phyloP scores from a whole-genome alignment of 1,140 invertebrate species.

The Papilio polyxenes region DNA sequence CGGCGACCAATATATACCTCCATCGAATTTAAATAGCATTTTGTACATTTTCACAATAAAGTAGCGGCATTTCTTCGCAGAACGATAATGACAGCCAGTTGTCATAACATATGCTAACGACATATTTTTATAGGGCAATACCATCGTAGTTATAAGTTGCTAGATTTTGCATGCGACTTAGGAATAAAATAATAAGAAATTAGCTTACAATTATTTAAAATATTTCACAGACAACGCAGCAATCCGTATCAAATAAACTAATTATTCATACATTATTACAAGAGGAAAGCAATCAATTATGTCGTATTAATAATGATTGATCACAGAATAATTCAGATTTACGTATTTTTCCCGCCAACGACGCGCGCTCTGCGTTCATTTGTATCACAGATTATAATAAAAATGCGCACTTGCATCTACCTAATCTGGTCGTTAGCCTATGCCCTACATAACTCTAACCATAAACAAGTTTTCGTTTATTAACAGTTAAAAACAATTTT shows the following conservation, averaged over 20 bases:
- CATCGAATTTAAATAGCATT: conserved; percentile 23
- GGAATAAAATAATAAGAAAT: too few relatives aligned
- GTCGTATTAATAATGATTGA: conserved; percentile 26
- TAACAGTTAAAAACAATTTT: conserved; percentile 25
- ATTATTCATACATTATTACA: conserved; percentile 19
- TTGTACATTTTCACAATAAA: conserved; percentile 11
- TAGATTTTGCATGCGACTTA: too few relatives aligned
- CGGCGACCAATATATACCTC: not conserved
- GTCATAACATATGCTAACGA: not conserved
- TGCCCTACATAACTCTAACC: conserved; percentile 21
- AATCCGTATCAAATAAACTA: conserved; percentile 21
- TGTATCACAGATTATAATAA: conserved; percentile 24
- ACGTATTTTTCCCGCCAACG: not conserved
- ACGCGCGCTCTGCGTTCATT: conserved; percentile 3
- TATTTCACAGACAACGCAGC: conserved; percentile 2
- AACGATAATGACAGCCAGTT: not conserved
- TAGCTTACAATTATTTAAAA: too few relatives aligned
- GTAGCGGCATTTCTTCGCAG: conserved; percentile 1
- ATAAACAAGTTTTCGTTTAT: conserved; percentile 29
- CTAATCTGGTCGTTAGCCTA: conserved; percentile 28
- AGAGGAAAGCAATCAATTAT: conserved; percentile 22
- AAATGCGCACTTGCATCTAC: conserved; percentile 13
- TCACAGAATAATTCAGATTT: conserved; percentile 14
- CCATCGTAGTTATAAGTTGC: too few relatives aligned
- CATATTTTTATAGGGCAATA: not conserved